Conservation (phyloP, 2,113 vertebrate genomes). For the Jaculus jaculus region DNA sequence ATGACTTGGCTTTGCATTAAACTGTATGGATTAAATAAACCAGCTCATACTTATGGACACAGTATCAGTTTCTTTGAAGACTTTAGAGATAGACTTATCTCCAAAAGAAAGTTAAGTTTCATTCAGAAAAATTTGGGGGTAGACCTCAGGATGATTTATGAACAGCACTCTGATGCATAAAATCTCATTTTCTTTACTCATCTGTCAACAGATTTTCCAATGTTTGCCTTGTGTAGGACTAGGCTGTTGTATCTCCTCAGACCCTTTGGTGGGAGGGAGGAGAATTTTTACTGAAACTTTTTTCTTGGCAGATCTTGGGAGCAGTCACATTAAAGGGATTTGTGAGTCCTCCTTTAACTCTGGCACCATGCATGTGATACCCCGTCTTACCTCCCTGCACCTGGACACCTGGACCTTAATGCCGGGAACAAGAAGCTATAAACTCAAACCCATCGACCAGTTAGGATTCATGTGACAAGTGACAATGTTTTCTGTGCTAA, state of each 20-base stretch:
- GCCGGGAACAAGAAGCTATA: slow-evolving; percentile 32
- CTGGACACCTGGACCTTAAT: not conserved
- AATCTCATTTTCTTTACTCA: slow-evolving; percentile 73
- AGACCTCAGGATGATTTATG: slow-evolving; percentile 65
- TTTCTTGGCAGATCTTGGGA: not conserved
- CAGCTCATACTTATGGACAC: not conserved
- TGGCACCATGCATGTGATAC: slow-evolving; percentile 22
- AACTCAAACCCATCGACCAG: not conserved
- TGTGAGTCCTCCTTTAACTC: slow-evolving; percentile 5
- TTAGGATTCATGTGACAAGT: slow-evolving; percentile 57
- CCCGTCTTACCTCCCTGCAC: slow-evolving; percentile 23
- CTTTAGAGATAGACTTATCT: slow-evolving; percentile 27
- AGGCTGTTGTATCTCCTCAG: not conserved
- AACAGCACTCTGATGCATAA: slow-evolving; percentile 65
- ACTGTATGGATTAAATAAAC: not conserved
- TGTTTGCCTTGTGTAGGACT: not conserved
- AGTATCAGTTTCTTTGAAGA: not conserved
- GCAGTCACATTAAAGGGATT: slow-evolving; percentile 13
- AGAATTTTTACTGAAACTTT: slow-evolving; percentile 32
- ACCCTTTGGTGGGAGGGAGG: not conserved
- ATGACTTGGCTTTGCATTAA: not conserved
- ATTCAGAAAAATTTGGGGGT: not conserved
- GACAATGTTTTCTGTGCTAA: slow-evolving; percentile 67
- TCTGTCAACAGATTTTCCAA: slow-evolving; percentile 25
- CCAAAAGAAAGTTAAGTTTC: slow-evolving; percentile 53